phyloP scores from a whole-genome alignment of 1,140 invertebrate species.

The Hyles euphorbiae region DNA sequence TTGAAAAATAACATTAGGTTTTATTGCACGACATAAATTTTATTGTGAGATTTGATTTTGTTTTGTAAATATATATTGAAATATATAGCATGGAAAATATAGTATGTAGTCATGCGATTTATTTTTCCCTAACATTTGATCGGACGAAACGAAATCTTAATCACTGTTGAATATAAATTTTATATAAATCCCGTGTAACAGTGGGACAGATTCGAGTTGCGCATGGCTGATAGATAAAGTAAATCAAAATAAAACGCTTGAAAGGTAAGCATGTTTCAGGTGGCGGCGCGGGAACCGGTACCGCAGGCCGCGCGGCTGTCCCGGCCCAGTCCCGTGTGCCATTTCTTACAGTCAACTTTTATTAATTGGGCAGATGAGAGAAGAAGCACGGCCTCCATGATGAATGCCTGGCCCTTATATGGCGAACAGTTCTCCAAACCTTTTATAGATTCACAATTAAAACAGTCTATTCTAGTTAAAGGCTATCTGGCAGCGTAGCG shows the following conservation, averaged over 20 bases:
- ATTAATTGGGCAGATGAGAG: conserved; percentile 74
- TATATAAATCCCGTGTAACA: too few relatives aligned
- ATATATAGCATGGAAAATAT: too few relatives aligned
- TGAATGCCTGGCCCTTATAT: conserved; percentile 68
- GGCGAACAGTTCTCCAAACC: conserved; percentile 67
- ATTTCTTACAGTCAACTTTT: conserved; percentile 71
- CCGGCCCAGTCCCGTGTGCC: conserved; percentile 43
- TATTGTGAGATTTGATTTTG: too few relatives aligned
- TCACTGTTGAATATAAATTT: too few relatives aligned
- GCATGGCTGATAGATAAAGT: conserved; percentile 46
- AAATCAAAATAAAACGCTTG: conserved; percentile 69
- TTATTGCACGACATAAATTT: too few relatives aligned
- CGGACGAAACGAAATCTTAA: too few relatives aligned
- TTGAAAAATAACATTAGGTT: not conserved
- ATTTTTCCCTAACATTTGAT: too few relatives aligned
- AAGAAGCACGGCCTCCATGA: conserved; percentile 61
- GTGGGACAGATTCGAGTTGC: too few relatives aligned
- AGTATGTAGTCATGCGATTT: too few relatives aligned
- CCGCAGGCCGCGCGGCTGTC: conserved; percentile 38
- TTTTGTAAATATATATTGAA: too few relatives aligned
- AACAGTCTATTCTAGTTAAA: conserved; percentile 74
- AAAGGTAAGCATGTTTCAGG: conserved; percentile 56
- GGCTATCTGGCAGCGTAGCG: conserved; percentile 56
- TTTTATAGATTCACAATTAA: conserved; percentile 76
- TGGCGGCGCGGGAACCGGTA: conserved; percentile 59